Evolutionary conservation across 2,888 invertebrate genomes (phyloP).

Genomic region (Arctia plantaginis): DNA sequence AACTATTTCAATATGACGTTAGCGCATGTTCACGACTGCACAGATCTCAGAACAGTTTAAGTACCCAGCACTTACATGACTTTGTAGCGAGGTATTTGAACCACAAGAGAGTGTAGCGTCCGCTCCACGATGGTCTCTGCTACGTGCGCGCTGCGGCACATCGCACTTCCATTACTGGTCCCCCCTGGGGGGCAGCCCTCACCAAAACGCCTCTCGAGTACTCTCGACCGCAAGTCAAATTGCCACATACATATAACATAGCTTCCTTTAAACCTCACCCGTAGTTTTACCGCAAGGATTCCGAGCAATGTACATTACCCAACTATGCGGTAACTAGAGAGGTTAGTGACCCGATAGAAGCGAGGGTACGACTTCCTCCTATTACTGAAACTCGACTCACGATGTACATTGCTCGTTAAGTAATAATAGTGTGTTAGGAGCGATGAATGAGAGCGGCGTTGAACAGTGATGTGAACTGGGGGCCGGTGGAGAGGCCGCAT

Average conservation of each 20-base stretch:
- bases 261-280: conserved; percentile 8
- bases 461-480: conserved; percentile 12
- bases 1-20: background rate
- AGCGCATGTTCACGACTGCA: conserved; percentile 4
- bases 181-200: conserved; percentile 22
- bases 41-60: conserved; percentile 16
- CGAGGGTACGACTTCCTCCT: conserved; percentile 32
- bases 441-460: conserved; percentile 22
- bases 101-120: conserved; percentile 6
- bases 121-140: background rate
- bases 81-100: conserved; percentile 12
- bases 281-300: conserved; percentile 1
- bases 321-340: conserved; percentile 13
- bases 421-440: conserved; percentile 23
- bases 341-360: conserved; percentile 44
- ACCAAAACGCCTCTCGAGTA: conserved; percentile 14
- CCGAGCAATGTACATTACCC: conserved; percentile 20
- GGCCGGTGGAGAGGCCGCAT: conserved; percentile 18
- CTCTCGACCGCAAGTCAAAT: conserved; percentile 12
- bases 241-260: conserved; percentile 13
- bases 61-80: conserved; percentile 15
- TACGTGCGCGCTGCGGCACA: conserved; percentile 22
- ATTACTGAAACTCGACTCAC: conserved; percentile 35
- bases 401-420: conserved; percentile 30
- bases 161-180: conserved; percentile 37